phyloP scores from a whole-genome alignment of 2,797 vertebrate species.

The Neoniphon sammara region DNA sequence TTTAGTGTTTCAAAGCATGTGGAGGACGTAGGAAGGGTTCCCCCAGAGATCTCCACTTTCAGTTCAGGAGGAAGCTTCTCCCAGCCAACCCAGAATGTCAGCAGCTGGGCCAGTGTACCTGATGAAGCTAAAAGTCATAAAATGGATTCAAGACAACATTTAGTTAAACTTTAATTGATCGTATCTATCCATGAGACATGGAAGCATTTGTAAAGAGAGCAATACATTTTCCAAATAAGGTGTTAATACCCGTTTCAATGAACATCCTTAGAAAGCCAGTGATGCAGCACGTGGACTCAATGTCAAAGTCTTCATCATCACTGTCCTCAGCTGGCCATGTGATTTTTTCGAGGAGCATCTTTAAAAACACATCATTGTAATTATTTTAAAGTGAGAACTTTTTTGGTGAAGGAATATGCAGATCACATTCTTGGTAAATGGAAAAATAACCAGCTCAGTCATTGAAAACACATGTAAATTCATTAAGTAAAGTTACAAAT shows the following conservation, averaged over 20 bases:
- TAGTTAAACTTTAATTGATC: constrained; percentile 20
- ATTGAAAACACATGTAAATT: constrained; percentile 9
- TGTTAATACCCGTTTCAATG: constrained; percentile 23
- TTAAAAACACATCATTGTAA: constrained; percentile 4
- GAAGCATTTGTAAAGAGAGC: constrained; percentile 16
- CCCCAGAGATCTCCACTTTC: constrained; percentile 24
- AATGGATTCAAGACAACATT: constrained; percentile 13
- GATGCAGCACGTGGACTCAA: constrained; percentile 11
- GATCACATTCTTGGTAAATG: constrained; percentile 3
- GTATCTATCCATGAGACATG: constrained; percentile 19
- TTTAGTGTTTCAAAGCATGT: constrained; percentile 35
- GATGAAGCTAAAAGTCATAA: constrained; percentile 36
- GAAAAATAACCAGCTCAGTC: constrained; percentile 1
- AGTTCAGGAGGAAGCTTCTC: constrained; percentile 29
- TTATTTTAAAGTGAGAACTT: constrained; percentile 12
- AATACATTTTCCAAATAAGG: constrained; percentile 10
- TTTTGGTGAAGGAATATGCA: constrained; percentile 17
- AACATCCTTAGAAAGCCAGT: constrained; percentile 33
- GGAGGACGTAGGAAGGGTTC: constrained; percentile 24
- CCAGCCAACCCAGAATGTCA: constrained; percentile 40
- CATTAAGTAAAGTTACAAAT: constrained; percentile 12
- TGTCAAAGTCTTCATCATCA: constrained; percentile 27
- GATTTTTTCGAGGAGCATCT: constrained; percentile 20
- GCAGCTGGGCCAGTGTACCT: constrained; percentile 26
- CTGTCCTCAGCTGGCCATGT: constrained; percentile 11